phyloP scores from a whole-genome alignment of 2,888 invertebrate species.

The Synanthedon myopaeformis region DNA sequence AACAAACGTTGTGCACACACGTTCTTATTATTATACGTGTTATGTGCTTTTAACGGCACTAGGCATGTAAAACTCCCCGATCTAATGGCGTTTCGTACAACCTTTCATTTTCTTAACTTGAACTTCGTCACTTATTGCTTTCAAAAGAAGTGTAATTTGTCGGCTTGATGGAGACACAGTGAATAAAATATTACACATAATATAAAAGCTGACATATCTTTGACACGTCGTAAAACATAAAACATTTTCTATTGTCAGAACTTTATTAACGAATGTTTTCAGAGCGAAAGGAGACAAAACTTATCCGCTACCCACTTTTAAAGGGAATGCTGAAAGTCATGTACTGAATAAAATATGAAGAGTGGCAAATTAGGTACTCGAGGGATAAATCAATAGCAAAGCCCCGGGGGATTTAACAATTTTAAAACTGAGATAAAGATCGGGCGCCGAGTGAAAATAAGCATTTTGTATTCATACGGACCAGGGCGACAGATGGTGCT shows the following conservation, averaged over 20 bases:
- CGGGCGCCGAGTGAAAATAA: conserved; percentile 50
- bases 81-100: conserved; percentile 48
- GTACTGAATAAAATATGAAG: conserved; percentile 53
- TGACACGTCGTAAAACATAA: conserved; percentile 5
- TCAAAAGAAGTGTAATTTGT: conserved; percentile 38
- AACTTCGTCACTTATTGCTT: conserved; percentile 36
- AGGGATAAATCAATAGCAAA: conserved; percentile 58
- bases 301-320: conserved; percentile 8
- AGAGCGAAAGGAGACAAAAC: neutral
- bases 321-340: conserved; percentile 36
- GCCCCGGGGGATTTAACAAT: conserved; percentile 61
- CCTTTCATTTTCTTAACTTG: conserved; percentile 51
- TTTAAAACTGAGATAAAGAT: conserved; percentile 70
- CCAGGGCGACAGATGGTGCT: conserved; percentile 65
- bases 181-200: conserved; percentile 33
- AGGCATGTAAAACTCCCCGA: conserved; percentile 39
- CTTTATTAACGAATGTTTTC: conserved; percentile 3
- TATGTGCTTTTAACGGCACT: conserved; percentile 51
- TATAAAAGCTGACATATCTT: conserved; percentile 2
- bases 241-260: conserved; percentile 12
- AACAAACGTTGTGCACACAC: conserved; percentile 7
- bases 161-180: conserved; percentile 26
- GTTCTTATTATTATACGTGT: conserved; percentile 35
- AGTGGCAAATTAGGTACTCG: conserved; percentile 52
- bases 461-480: conserved; percentile 66